Base-by-base conservation (phyloP, 35 echinoderm and acorn worm genomes). In the Heliocidaris erythrogramma region DNA sequence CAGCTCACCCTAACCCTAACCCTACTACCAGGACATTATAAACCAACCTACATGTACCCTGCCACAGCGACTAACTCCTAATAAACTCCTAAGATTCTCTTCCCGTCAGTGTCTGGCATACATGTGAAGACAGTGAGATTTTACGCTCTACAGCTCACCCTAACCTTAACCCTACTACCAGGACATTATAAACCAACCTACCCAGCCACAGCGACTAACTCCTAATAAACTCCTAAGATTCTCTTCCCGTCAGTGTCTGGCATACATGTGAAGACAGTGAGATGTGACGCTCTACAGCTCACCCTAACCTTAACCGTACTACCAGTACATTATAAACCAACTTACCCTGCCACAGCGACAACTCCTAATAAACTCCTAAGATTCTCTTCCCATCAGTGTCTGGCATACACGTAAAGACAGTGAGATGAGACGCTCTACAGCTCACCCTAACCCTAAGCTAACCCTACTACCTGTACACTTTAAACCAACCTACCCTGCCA, bases 261-360 rank as follows among this genome's bases (percentile, higher is more conserved):
- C 53, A 94, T 94, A 17, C 92, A 95, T 5, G 94, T 92, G 61
- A 99, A 99, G 50, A 99, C 94, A 11, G 96, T 94, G 48, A 96
- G 95, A 30, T 94, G 94, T 9, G 98, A 97, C 4, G 94, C 95
- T 30, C 95, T n/a, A n/a, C n/a, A n/a, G n/a, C n/a, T n/a, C n/a
- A n/a, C n/a, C n/a, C n/a, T n/a, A n/a, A n/a, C n/a, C n/a, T n/a
- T 16, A 61, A 61, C 59, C 59, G 8, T 61, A 2, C 59, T 61
- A 61, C 17, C 59, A 16, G 11, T 61, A 61, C 59, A 16, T n/a
- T 16, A 61, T 14, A 16, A 61, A 61, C 17, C 49, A 59, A 94
- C 93, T 60, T 95, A 98, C 97, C 97, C 96, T 98, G 65, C 97
- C 95, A 94, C 94, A 93, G 32, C 95, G 95, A 92, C 95, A 89